These are phyloP conservation scores for Heliconius cydno DNA, from an alignment of 2,888 invertebrate species.

Conservation along the genomic window DNA sequence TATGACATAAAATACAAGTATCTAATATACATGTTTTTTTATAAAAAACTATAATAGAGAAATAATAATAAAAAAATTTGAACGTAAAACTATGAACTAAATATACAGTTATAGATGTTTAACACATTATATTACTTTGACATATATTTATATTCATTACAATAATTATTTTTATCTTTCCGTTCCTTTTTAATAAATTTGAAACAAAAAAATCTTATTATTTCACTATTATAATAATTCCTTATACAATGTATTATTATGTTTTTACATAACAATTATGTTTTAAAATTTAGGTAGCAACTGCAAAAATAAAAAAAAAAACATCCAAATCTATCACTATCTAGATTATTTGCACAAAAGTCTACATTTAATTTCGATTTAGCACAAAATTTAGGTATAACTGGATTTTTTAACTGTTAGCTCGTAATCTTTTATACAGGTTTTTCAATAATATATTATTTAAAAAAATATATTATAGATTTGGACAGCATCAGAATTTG, in stretches of 20 bases:
- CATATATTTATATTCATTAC: no score
- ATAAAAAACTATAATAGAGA: no score
- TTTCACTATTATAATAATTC: neutral
- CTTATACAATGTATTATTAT: neutral
- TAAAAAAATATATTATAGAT: no score
- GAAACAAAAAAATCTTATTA: no score
- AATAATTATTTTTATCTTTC: no score
- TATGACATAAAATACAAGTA: neutral
- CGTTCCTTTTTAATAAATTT: no score
- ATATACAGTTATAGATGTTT: no score
- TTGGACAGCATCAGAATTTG: neutral
- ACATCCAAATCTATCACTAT: neutral
- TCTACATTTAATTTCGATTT: neutral
- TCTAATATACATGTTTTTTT: no score
- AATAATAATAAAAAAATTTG: no score
- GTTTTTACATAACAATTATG: neutral
- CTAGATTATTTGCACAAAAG: slow-evolving; percentile 13
- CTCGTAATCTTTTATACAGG: no score
- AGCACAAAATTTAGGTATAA: slow-evolving; percentile 10
- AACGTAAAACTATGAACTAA: no score
- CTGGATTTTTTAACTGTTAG: neutral
- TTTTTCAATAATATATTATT: neutral
- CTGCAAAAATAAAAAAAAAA: neutral
- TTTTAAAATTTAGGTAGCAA: neutral
- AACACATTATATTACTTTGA: no score